phyloP scores from a whole-genome alignment of 1,140 invertebrate genomes.

The Aphidius ervi region DNA sequence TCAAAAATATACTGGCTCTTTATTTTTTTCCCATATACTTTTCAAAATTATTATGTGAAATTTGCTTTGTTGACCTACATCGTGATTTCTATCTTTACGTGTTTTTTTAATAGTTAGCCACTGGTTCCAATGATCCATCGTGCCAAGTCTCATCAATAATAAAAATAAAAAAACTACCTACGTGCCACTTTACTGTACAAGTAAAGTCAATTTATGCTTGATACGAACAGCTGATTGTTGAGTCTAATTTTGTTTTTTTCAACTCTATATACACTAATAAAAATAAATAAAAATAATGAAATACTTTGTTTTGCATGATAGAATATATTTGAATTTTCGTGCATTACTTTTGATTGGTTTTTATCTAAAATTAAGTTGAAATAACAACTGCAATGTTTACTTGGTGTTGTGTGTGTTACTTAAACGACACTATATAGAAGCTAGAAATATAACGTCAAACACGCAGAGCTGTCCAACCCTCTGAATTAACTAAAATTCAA shows the following conservation, averaged over 20 bases:
- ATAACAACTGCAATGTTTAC: constrained; percentile 2
- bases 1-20: no score
- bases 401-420: background rate
- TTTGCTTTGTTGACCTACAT: no score
- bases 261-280: background rate
- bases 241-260: background rate
- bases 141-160: background rate
- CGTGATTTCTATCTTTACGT: no score
- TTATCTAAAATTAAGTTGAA: constrained; percentile 10
- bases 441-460: constrained; percentile 6
- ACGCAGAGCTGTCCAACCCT: constrained; percentile 8
- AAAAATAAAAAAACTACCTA: background rate
- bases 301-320: no score
- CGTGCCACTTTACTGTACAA: background rate
- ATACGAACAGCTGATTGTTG: background rate
- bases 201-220: no score
- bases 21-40: no score
- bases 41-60: no score
- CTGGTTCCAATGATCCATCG: background rate
- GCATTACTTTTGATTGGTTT: background rate
- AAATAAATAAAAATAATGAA: background rate
- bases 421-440: constrained; percentile 5
- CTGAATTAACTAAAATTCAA: no score
- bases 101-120: background rate
- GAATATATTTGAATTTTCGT: background rate